phyloP scores from a whole-genome alignment of 2,888 invertebrate genomes.

The Blastobasis lacticolella region DNA sequence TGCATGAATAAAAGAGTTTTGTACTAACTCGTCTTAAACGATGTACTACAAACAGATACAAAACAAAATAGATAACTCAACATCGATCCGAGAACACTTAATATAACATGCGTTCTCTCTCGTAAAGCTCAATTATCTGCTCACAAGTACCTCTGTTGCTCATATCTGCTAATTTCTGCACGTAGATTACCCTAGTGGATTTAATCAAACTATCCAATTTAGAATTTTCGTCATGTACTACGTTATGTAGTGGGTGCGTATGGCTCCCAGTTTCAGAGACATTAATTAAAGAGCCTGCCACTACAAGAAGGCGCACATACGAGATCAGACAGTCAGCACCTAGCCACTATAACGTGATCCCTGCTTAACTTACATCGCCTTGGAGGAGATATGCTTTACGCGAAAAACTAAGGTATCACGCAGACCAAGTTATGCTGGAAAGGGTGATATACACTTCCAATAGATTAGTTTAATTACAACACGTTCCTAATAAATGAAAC shows the following conservation, averaged over 20 bases:
- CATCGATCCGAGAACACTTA: no score
- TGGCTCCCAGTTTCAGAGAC: conserved; percentile 47
- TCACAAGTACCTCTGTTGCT: background rate
- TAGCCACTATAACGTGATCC: conserved; percentile 39
- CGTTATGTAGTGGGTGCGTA: conserved; percentile 20
- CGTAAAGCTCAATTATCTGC: no score
- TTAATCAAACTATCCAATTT: conserved; percentile 37
- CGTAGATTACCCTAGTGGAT: conserved; percentile 13
- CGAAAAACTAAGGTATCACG: conserved; percentile 14
- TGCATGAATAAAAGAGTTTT: no score
- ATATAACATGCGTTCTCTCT: no score
- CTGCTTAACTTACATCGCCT: conserved; percentile 18
- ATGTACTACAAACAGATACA: no score
- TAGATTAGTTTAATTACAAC: conserved; percentile 56
- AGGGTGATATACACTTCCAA: conserved; percentile 38
- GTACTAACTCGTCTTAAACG: no score
- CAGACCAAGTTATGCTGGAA: conserved; percentile 30
- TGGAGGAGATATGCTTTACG: conserved; percentile 17
- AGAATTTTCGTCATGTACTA: conserved; percentile 38
- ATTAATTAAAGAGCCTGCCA: conserved; percentile 69
- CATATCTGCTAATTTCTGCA: background rate
- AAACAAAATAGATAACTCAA: no score
- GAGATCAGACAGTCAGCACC: conserved; percentile 49
- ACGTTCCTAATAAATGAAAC: conserved; percentile 39
- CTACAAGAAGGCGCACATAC: conserved; percentile 58